Evolutionary conservation across 2,888 invertebrate genomes (phyloP), one percentile per base, ranked within the genome.

Genomic region (Monopis laevigella): DNA sequence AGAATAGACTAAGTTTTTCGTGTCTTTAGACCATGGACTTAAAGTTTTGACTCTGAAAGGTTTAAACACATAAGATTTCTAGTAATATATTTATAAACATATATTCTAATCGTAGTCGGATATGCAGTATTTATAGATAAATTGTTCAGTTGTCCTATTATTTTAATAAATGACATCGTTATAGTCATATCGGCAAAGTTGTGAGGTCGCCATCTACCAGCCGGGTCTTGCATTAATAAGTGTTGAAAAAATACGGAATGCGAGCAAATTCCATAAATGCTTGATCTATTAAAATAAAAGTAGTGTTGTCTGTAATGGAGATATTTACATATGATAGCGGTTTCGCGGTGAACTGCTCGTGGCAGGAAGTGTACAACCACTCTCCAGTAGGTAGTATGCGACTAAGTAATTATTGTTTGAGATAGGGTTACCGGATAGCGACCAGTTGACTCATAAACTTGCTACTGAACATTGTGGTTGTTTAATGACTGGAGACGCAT

Each of bases 321-420:
- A 10, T 34, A 34, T 39, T 39, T 39, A 39, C 39, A 39, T 39
- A 27, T 16, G 26, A 39, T 39, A 39, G 27, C 27, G 27, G 39
- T 39, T 39, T 39, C 39, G 39, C 39, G 39, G 39, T 27, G 19
- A 39, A 39, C 39, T 27, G 40, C 29, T 21, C 12, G 11, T 36
- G 36, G 36, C 36, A 36, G 36, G 36, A 36, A 36, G 36, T 36
- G 21, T 13, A 11, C n/a, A n/a, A n/a, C n/a, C n/a, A n/a, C n/a
- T n/a, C n/a, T n/a, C n/a, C n/a, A n/a, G n/a, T n/a, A n/a, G n/a
- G n/a, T n/a, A n/a, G n/a, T n/a, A n/a, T n/a, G n/a, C n/a, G n/a
- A n/a, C n/a, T 24, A 24, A 24, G 24, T 24, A 24, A 24, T 24
- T 24, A 24, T 24, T 24, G 10, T 24, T 6, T 7, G 24, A 24